Base-by-base conservation (phyloP, 2,797 vertebrate species). In the Poecile montanus region DNA sequence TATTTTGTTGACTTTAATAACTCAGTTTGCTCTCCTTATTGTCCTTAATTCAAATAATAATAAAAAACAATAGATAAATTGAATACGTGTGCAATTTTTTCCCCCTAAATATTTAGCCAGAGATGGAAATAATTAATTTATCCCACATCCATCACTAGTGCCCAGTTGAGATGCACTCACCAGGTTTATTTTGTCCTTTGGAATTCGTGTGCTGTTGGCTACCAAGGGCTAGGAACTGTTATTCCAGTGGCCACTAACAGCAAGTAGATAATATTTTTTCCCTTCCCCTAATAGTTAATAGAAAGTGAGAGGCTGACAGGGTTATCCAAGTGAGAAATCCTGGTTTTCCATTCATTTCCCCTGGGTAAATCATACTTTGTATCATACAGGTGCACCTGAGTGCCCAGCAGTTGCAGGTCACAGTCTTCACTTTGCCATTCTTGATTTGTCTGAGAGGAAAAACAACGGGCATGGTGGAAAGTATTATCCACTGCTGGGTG, bases 251-350 rank as follows among this genome's bases (percentile, higher is more conserved):
- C 80, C 82, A 66, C 72, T 79, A 89, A 82, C 17, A 56, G 66
- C 56, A 90, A 54, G 67, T 53, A 30, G 85, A 36, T 63, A 87
- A 70, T 88, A 40, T 61, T 63, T 91, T 89, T 91, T 42, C 68
- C 30, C 40, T 81, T 94, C n/a, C 74, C 32, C 48, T 92, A 56
- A 45, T 47, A 81, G 38, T 48, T 92, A 74, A 66, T 73, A 89
- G 88, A 75, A 87, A 80, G 91, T 23, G 66, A 91, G 70, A 77
- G 65, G 45, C 61, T 85, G 90, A 79, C 40, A 45, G 81, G 42
- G 76, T 90, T 91, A 75, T 83, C 71, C 60, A 79, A 86, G 91
- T 84, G 81, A 63, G 73, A 91, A 94, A 88, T 65, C 63, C 73
- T 75, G 51, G 73, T 26, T 91, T 91, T 75, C 72, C 20, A 38